These are phyloP conservation scores for Smutsia temminckii DNA, from an alignment of 2,797 vertebrate genomes.

Conservation along the genomic window DNA sequence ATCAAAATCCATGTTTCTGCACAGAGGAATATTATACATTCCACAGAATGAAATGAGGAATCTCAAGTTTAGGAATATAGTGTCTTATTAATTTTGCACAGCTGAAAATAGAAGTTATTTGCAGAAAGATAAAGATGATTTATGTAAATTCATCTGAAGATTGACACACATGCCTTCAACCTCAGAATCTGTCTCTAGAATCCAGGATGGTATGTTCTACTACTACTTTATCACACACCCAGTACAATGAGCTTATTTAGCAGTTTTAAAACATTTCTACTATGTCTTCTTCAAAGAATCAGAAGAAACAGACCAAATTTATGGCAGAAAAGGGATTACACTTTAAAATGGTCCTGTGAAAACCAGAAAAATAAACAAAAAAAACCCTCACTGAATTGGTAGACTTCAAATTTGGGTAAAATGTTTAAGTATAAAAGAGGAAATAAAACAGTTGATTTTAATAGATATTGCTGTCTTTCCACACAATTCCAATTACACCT, in stretches of 20 bases:
- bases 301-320: not conserved
- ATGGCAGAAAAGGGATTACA: not conserved
- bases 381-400: not conserved
- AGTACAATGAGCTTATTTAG: not conserved
- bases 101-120: not conserved
- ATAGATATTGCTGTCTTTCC: not conserved
- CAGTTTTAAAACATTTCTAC: conserved; percentile 3
- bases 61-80: not conserved
- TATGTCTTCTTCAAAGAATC: conserved; percentile 4
- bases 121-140: not conserved
- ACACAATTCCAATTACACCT: not conserved
- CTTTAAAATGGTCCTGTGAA: not conserved
- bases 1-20: not conserved
- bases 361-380: not conserved
- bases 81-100: conserved; percentile 22
- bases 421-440: not conserved
- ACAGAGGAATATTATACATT: not conserved
- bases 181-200: not conserved
- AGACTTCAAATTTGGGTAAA: conserved; percentile 26
- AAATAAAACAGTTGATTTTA: conserved; percentile 2
- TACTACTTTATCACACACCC: not conserved
- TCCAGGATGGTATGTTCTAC: not conserved
- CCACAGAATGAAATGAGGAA: conserved; percentile 36
- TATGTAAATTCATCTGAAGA: conserved; percentile 33
- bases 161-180: not conserved